phyloP scores from a whole-genome alignment of 2,797 vertebrate species.

The Enteromius fasciolatus region DNA sequence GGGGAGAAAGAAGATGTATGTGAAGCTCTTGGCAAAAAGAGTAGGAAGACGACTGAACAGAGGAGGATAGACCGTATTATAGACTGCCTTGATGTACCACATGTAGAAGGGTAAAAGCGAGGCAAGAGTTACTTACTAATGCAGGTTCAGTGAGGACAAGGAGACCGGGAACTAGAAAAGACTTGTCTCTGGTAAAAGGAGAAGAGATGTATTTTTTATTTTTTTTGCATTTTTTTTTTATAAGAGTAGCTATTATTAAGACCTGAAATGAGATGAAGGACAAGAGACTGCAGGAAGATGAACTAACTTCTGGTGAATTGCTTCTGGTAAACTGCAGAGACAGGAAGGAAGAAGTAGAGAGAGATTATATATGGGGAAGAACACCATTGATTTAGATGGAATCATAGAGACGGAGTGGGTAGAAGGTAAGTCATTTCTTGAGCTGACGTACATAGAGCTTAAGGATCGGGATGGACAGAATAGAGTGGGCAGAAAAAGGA shows the following conservation, averaged over 20 bases:
- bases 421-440: slow-evolving; percentile 31
- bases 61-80: slow-evolving; percentile 22
- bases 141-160: slow-evolving; percentile 48
- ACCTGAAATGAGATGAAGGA: slow-evolving; percentile 30
- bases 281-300: slow-evolving; percentile 15
- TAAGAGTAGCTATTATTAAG: slow-evolving; percentile 13
- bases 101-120: slow-evolving; percentile 20
- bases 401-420: slow-evolving; percentile 29
- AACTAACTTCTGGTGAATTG: slow-evolving; percentile 25
- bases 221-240: not conserved
- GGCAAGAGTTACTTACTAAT: slow-evolving; percentile 49
- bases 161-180: not conserved
- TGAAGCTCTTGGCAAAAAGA: slow-evolving; percentile 40
- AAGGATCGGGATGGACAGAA: slow-evolving; percentile 39
- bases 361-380: slow-evolving; percentile 23
- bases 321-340: slow-evolving; percentile 25
- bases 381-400: slow-evolving; percentile 40
- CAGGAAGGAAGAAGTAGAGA: slow-evolving; percentile 29
- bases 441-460: slow-evolving; percentile 26
- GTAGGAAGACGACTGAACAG: slow-evolving; percentile 6
- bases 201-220: not conserved
- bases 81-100: slow-evolving; percentile 36
- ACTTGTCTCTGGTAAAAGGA: not conserved
- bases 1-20: slow-evolving; percentile 20
- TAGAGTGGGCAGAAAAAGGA: slow-evolving; percentile 21